Base-by-base conservation (phyloP, 1,140 invertebrate species). In the Hypothenemus hampei region DNA sequence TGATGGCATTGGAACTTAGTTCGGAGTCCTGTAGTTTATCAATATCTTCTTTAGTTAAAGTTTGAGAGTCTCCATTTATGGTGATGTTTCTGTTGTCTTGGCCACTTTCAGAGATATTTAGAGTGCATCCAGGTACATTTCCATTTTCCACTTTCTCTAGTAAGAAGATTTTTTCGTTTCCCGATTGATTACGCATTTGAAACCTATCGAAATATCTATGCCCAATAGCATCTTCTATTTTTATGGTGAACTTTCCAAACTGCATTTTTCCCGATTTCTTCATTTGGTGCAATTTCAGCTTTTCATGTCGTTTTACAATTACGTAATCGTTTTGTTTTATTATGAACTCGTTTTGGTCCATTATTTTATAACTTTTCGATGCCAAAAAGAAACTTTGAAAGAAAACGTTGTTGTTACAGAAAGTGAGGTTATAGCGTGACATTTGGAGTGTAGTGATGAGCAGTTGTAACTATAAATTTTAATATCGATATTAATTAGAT, bases 11-110 rank as follows among this genome's bases (percentile, higher is more conserved):
- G 1, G 89, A 87, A 49, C 81, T 84, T 15, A 81, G 75, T 16
- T 88, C 86, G 51, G 83, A 80, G 44, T 83, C 82, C 56, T 86
- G 83, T 15, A 97, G 71, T 33, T 80, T 78, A 40, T 83, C 72
- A 36, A 97, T 96, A 68, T 95, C 87, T 50, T 86, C 81, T 48
- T 84, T 84, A 0, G 86, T 85, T 2, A 97, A 70, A 62, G 84
- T 82, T 71, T 97, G 94, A 0, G 93, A 92, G n/a, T 75, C 81
- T 2, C 86, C 87, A 70, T 91, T 84, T 66, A 93, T 91, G 6
- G 78, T 74, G 31, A 97, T 87, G 40, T 86, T 81, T 59, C 93
- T 77, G 69, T 97, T 97, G 66, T 97, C 93, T 36, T 71, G 74
- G 3, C 87, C 87, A 56, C 76, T 80, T 62, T 70, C 64, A 66